Base-by-base conservation (phyloP, 2,797 vertebrate genomes). In the Rhadinocentrus ornatus region DNA sequence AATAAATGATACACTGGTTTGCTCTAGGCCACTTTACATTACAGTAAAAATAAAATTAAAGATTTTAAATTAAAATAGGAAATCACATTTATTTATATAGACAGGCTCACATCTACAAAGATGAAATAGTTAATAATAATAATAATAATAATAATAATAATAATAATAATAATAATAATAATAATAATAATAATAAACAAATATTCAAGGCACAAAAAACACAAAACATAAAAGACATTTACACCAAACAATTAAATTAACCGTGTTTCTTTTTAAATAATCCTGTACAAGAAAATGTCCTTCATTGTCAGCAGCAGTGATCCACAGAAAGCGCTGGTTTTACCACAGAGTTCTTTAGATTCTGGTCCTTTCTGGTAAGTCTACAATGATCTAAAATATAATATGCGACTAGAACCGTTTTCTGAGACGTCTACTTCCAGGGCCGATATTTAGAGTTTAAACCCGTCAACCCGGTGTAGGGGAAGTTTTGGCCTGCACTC, bases 361-460 rank as follows among this genome's bases (percentile, higher is more conserved):
- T 48, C 3, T 1, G 2, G 15, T 65, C 64, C 3, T 12, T 27
- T 59, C n/a, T 44, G 4, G 15, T 24, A 22, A 1, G 2, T 29
- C 0, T 53, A 6, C 53, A 54, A 22, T 46, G 24, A 41, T 52
- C 3, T 60, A 31, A 50, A 71, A 53, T 54, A 44, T 59, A 46
- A 39, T 22, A 64, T 55, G 37, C 4, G 9, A 39, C 34, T 8
- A 6, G 12, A 16, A 8, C 4, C 4, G 29, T 20, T 62, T 31
- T 26, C 20, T 22, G 11, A 8, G 24, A 5, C 2, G 41, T 57
- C 8, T 90, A 95, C 62, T 95, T 95, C 95, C 95, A 95, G 15
- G 95, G 95, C 60, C 94, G 88, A 79, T 95, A 95, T 62, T 93
- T 93, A 22, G 86, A 75, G 27, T 88, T 90, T 73, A 91, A 76